Percentiles rank a stretch among this genome's conserved stretches.
These are phyloP conservation scores for Sebastes flavidus DNA, from an alignment of 2,797 vertebrate species.

Conservation along the genomic window DNA sequence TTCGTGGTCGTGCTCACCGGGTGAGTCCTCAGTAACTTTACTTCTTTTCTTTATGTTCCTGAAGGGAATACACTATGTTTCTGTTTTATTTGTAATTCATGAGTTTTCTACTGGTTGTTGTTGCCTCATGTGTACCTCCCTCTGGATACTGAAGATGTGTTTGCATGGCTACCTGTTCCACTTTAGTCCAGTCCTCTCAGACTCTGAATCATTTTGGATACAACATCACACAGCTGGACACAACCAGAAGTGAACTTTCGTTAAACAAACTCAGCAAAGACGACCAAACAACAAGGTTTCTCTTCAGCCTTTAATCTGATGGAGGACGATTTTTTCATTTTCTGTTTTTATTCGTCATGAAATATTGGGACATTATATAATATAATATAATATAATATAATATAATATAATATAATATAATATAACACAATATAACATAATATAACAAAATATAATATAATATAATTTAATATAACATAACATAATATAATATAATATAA, in stretches of 20 bases:
- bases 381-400: too few species aligned
- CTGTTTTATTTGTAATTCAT: neutral
- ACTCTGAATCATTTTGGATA: neutral
- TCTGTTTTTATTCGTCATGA: neutral
- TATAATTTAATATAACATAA: too few species aligned
- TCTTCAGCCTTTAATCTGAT: neutral
- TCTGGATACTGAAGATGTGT: neutral
- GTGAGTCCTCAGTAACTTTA: slow-evolving; percentile 74
- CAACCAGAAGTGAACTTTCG: neutral
- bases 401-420: rapidly evolving
- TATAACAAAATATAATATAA: too few species aligned
- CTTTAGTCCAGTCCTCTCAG: too few species aligned
- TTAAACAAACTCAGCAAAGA: neutral
- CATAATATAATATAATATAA: too few species aligned
- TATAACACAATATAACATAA: too few species aligned
- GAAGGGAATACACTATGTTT: neutral
- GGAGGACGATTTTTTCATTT: neutral
- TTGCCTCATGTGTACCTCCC: neutral
- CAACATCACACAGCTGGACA: neutral
- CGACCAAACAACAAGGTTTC: neutral
- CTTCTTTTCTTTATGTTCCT: neutral
- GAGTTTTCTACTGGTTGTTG: neutral
- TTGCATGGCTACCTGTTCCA: neutral
- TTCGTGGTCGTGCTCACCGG: slow-evolving; percentile 95
- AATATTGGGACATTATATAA: neutral